Evolutionary conservation across 2,888 invertebrate species (phyloP).

Genomic region (Noctua comes): DNA sequence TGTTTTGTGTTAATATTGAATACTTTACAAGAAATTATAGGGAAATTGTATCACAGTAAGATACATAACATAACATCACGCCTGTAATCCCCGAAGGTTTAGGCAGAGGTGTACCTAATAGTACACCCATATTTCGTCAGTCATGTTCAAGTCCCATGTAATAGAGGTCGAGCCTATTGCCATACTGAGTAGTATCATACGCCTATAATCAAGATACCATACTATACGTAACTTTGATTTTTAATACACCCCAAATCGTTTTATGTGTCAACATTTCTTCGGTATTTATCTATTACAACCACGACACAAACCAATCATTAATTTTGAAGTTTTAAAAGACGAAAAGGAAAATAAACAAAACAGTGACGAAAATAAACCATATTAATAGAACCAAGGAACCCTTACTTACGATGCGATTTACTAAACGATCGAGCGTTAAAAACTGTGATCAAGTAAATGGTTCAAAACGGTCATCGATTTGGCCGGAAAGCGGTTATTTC

Average conservation of each 20-base stretch:
- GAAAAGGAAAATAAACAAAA: constrained; percentile 28
- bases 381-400: constrained; percentile 71
- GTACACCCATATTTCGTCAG: background rate
- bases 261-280: background rate
- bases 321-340: constrained; percentile 21
- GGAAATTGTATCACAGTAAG: background rate
- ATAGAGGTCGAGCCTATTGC: background rate
- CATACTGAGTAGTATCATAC: background rate
- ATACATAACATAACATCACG: background rate
- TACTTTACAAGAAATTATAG: background rate
- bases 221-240: background rate
- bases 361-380: constrained; percentile 54
- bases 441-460: constrained; percentile 81
- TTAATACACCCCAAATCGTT: background rate
- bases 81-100: background rate
- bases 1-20: background rate
- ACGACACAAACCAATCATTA: constrained; percentile 30
- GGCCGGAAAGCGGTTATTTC: constrained; percentile 79
- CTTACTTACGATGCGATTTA: constrained; percentile 75
- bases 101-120: background rate
- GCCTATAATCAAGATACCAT: background rate
- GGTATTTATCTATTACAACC: background rate
- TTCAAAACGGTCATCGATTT: constrained; percentile 77
- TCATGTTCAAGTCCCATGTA: background rate
- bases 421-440: constrained; percentile 77